Evolutionary conservation across 2,113 vertebrate species (phyloP).

Genomic region (Sebastes schlegelii): DNA sequence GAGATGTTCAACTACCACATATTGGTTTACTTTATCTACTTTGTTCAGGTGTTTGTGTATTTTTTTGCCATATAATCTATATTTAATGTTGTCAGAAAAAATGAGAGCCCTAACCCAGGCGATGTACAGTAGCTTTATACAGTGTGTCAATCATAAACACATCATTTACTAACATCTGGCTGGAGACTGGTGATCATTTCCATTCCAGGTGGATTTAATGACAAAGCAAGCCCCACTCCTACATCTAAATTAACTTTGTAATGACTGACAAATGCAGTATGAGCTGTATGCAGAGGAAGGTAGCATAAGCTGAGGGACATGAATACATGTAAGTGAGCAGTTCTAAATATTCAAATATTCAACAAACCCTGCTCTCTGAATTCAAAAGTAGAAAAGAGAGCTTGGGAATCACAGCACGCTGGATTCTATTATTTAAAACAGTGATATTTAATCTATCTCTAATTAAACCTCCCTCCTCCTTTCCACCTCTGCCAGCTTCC

Average conservation of each 20-base stretch:
- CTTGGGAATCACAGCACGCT: background rate
- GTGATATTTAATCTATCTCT: constrained; percentile 13
- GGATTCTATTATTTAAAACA: background rate
- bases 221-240: background rate
- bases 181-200: background rate
- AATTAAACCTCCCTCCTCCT: constrained; percentile 13
- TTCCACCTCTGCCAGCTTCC: constrained; percentile 29
- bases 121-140: background rate
- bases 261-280: background rate
- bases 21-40: background rate
- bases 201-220: background rate
- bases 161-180: background rate
- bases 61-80: background rate
- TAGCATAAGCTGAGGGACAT: background rate
- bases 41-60: background rate
- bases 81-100: background rate
- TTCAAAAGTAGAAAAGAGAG: background rate
- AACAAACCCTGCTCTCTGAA: background rate
- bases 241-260: background rate
- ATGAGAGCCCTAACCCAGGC: no score
- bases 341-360: background rate
- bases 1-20: background rate
- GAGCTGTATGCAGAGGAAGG: background rate
- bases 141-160: background rate
- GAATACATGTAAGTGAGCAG: background rate